Evolutionary conservation across 2,888 invertebrate genomes (phyloP).

Genomic region (Ashinkailepas kermadecensis): DNA sequence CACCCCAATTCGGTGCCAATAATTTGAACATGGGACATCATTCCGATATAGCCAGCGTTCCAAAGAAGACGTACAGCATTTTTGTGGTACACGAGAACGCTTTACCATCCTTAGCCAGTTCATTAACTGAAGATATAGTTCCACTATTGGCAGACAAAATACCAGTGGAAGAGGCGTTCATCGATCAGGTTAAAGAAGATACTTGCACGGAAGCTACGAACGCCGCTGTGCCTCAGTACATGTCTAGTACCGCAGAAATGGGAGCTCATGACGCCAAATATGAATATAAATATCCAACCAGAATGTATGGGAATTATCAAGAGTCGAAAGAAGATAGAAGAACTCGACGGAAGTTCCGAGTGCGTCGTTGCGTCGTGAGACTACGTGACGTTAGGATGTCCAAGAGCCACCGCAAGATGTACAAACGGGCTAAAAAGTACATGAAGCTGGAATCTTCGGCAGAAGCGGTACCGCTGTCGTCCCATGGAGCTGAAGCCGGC

Average conservation of each 20-base stretch:
- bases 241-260: neutral
- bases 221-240: neutral
- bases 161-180: neutral
- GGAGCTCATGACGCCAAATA: neutral
- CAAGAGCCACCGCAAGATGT: neutral
- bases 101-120: neutral
- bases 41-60: no score
- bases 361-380: neutral
- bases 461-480: neutral
- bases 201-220: neutral
- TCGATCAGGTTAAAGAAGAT: neutral
- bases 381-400: neutral
- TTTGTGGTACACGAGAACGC: neutral
- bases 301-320: neutral
- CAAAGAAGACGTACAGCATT: conserved; percentile 5
- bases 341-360: neutral
- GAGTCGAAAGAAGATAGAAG: neutral
- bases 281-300: neutral
- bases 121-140: neutral
- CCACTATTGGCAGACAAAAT: neutral
- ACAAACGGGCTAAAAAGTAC: neutral
- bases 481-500: no score
- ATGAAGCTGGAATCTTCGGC: neutral
- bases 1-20: no score
- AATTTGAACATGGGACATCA: no score